Percentiles rank a stretch among this genome's conserved stretches.
Evolutionary conservation across 2,888 invertebrate species (phyloP).

Genomic region (Dryomyza anilis): DNA sequence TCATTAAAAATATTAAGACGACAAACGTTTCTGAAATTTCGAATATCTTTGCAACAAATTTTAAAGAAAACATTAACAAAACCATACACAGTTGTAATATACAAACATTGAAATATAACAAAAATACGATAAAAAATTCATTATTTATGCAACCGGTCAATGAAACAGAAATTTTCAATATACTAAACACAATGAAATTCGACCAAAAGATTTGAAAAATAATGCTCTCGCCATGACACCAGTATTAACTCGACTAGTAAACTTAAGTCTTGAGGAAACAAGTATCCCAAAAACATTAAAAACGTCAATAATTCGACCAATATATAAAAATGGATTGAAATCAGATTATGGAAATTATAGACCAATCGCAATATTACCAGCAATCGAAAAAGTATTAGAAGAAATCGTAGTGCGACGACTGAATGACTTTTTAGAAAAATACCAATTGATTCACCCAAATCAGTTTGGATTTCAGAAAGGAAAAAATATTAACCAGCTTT

Average conservation of each 20-base stretch:
- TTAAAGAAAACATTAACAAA: not conserved
- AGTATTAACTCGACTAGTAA: conserved; percentile 1
- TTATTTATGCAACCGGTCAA: not conserved
- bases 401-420: not conserved
- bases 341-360: conserved; percentile 10
- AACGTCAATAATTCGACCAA: conserved; percentile 15
- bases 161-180: conserved; percentile 9
- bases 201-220: conserved; percentile 2
- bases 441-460: not conserved
- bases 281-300: conserved; percentile 2
- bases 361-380: conserved; percentile 16
- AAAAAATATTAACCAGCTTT: conserved; percentile 16
- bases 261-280: no score
- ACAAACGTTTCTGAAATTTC: no score
- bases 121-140: not conserved
- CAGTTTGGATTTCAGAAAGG: conserved; percentile 22
- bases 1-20: no score
- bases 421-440: conserved; percentile 2
- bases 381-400: conserved; percentile 9
- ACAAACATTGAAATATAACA: not conserved
- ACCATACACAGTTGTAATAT: not conserved
- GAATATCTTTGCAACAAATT: not conserved
- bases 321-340: conserved; percentile 3
- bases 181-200: conserved; percentile 1
- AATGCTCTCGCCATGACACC: conserved; percentile 9